phyloP scores from a whole-genome alignment of 2,888 invertebrate species.

The Watsonalla cultraria region DNA sequence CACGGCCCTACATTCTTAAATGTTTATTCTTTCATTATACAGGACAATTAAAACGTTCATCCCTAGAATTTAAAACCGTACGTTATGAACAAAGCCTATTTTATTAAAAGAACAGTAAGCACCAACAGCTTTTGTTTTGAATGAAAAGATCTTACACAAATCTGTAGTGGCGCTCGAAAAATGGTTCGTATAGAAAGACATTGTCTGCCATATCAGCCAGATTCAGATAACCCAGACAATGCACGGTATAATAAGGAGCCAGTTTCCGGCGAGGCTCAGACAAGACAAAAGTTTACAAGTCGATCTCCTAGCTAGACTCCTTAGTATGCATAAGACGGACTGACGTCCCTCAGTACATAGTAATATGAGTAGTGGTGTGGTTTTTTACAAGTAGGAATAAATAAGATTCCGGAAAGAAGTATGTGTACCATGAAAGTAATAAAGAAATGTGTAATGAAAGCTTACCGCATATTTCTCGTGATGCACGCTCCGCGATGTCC shows the following conservation, averaged over 20 bases:
- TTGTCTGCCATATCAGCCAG: slow-evolving; percentile 52
- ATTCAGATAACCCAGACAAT: slow-evolving; percentile 62
- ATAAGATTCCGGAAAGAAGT: background rate
- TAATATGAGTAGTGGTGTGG: slow-evolving; percentile 36
- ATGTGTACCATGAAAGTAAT: background rate
- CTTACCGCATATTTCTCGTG: slow-evolving; percentile 60
- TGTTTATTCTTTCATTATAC: slow-evolving; percentile 1
- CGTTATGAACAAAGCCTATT: slow-evolving; percentile 14
- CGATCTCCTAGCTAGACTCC: slow-evolving; percentile 42
- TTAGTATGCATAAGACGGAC: slow-evolving; percentile 60
- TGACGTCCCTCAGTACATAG: slow-evolving; percentile 27
- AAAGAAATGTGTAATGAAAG: slow-evolving; percentile 10
- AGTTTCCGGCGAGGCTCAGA: slow-evolving; percentile 60
- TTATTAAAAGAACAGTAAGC: slow-evolving; percentile 15
- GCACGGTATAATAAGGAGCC: slow-evolving; percentile 50
- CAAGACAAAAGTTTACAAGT: slow-evolving; percentile 56
- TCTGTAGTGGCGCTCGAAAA: slow-evolving; percentile 25
- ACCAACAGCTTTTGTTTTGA: slow-evolving; percentile 25
- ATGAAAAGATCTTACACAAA: slow-evolving; percentile 25
- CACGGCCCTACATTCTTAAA: slow-evolving; percentile 2
- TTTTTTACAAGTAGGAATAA: background rate
- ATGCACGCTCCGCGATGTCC: slow-evolving; percentile 44
- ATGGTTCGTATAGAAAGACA: slow-evolving; percentile 35
- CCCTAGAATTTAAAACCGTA: slow-evolving; percentile 4
- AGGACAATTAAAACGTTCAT: background rate